These are phyloP conservation scores for Chiroxiphia lanceolata DNA, from an alignment of 2,797 vertebrate species.

Conservation along the genomic window DNA sequence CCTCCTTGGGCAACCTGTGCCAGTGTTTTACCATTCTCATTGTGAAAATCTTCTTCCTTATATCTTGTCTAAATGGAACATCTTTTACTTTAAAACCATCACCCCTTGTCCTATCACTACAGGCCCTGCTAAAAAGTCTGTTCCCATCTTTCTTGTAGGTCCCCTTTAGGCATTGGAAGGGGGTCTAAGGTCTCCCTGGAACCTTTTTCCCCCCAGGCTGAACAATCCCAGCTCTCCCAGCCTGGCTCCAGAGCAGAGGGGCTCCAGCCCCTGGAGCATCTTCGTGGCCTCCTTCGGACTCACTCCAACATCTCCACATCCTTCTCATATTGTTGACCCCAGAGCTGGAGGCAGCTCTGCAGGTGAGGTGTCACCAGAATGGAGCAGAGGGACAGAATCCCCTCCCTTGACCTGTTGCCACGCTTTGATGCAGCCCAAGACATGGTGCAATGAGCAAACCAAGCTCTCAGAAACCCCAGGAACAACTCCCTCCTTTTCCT, in stretches of 20 bases:
- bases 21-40: neutral
- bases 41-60: rapidly evolving
- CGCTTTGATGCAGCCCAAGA: rapidly evolving
- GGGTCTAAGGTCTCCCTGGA: rapidly evolving
- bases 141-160: rapidly evolving
- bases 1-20: neutral
- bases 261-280: rapidly evolving
- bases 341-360: neutral
- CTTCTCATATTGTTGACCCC: rapidly evolving
- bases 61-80: neutral
- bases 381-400: rapidly evolving
- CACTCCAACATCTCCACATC: rapidly evolving
- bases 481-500: neutral
- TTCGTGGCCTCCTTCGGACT: rapidly evolving
- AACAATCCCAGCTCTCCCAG: neutral
- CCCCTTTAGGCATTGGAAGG: neutral
- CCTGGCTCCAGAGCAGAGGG: rapidly evolving
- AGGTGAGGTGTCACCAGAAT: neutral
- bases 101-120: rapidly evolving
- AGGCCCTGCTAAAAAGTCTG: neutral
- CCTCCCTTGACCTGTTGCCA: neutral
- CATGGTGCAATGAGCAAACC: rapidly evolving
- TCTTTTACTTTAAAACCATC: neutral
- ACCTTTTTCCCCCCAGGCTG: neutral
- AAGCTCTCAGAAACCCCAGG: neutral